Conservation (phyloP, 2,113 vertebrate genomes). For the Xerus inauris region DNA sequence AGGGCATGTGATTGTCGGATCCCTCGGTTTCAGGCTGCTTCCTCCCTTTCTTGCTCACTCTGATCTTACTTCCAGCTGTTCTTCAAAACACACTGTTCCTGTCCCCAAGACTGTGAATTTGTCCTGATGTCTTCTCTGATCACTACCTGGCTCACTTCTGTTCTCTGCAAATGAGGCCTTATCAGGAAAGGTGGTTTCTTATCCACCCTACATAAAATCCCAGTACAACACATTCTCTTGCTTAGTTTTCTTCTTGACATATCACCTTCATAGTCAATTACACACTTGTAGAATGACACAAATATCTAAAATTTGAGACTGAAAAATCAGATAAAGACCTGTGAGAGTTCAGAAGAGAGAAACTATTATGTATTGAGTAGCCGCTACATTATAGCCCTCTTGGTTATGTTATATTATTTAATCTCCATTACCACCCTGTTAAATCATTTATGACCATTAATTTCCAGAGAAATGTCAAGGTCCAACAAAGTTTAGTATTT, state of each 20-base stretch:
- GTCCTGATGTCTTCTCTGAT: neutral
- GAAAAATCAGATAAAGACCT: neutral
- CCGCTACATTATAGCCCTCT: neutral
- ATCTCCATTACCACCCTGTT: neutral
- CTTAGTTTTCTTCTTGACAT: constrained; percentile 4
- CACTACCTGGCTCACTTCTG: neutral
- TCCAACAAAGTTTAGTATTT: neutral
- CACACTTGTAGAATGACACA: neutral
- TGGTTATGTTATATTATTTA: neutral
- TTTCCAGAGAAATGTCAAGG: neutral
- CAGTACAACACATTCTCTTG: neutral
- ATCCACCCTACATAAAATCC: neutral
- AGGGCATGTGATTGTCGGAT: neutral
- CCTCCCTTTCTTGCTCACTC: neutral
- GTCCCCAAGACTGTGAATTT: neutral
- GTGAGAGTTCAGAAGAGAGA: neutral
- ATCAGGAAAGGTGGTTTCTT: neutral
- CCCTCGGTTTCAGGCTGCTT: neutral
- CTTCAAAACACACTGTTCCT: neutral
- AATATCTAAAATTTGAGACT: neutral
- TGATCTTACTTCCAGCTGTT: neutral
- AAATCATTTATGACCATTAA: neutral
- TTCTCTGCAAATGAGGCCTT: neutral
- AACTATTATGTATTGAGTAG: neutral
- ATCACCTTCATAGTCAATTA: neutral